Conservation (phyloP, 2,888 invertebrate genomes). For the Glaucopsyche alexis region DNA sequence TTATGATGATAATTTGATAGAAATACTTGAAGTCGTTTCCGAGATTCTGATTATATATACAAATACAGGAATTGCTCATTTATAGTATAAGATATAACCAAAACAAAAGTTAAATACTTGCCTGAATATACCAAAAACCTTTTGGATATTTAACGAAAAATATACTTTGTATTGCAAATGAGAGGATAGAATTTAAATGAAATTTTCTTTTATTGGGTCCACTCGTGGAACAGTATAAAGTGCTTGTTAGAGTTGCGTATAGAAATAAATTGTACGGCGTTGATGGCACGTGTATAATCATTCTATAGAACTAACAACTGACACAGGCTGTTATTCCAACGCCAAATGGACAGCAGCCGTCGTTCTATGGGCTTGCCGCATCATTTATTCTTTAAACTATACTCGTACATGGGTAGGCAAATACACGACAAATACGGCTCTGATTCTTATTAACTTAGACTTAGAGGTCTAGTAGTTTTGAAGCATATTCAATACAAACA, state of each 20-base stretch:
- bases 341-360: constrained; percentile 24
- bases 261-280: constrained; percentile 19
- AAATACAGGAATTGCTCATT: too few species aligned
- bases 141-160: not conserved
- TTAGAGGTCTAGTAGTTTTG: not conserved
- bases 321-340: constrained; percentile 21
- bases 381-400: constrained; percentile 31
- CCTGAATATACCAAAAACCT: not conserved
- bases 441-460: not conserved
- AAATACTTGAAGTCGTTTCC: too few species aligned
- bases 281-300: constrained; percentile 25
- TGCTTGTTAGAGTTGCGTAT: constrained; percentile 20
- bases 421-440: not conserved
- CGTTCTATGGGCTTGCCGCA: constrained; percentile 28
- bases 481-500: too few species aligned
- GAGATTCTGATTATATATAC: too few species aligned
- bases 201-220: constrained; percentile 1
- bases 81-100: not conserved
- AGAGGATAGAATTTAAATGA: not conserved
- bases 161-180: not conserved
- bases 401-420: not conserved
- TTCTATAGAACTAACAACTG: constrained; percentile 22
- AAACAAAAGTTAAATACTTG: not conserved
- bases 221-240: not conserved
- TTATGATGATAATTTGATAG: not conserved